phyloP scores from a whole-genome alignment of 1,140 invertebrate genomes.

The Mamestra configurata region DNA sequence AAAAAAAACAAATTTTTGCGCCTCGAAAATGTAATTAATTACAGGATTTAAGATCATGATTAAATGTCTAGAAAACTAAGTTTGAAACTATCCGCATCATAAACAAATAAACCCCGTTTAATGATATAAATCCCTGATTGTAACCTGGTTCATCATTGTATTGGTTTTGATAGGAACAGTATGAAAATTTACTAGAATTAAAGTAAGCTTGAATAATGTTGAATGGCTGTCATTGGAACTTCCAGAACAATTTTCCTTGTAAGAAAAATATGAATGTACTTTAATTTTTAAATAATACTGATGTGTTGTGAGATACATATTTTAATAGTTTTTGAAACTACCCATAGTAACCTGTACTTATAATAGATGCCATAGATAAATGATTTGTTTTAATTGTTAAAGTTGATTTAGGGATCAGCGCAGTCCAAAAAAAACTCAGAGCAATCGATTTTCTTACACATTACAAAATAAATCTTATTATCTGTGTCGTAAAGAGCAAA shows the following conservation, averaged over 20 bases:
- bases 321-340: constrained; percentile 52
- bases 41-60: too few species aligned
- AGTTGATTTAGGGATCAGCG: neutral
- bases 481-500: neutral
- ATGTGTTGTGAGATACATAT: constrained; percentile 49
- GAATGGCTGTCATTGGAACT: constrained; percentile 1
- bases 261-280: constrained; percentile 20
- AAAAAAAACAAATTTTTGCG: too few species aligned
- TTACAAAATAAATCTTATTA: neutral
- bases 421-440: neutral
- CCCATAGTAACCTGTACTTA: constrained; percentile 47
- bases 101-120: too few species aligned
- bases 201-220: neutral
- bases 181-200: neutral
- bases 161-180: too few species aligned
- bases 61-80: too few species aligned
- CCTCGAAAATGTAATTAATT: neutral
- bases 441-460: neutral
- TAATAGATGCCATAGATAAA: constrained; percentile 52
- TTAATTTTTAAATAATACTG: constrained; percentile 39
- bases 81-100: too few species aligned
- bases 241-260: constrained; percentile 15
- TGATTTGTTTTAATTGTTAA: constrained; percentile 29
- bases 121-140: too few species aligned
- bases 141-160: too few species aligned